A percentile compares a stretch with the other conserved stretches of the same genome.
phyloP scores from a whole-genome alignment of 2,888 invertebrate genomes.

The Cheilosia impressa region DNA sequence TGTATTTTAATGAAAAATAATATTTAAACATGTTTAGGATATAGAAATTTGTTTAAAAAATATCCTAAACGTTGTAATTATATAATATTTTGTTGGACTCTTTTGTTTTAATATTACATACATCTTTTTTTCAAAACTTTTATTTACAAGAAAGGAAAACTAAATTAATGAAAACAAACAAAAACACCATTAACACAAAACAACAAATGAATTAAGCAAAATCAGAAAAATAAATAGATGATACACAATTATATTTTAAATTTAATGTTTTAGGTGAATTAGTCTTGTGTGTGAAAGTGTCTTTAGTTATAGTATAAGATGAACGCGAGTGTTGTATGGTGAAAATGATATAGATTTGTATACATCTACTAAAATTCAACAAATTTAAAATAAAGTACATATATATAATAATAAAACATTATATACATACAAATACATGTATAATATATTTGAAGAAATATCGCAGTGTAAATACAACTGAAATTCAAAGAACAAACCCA shows the following conservation, averaged over 20 bases:
- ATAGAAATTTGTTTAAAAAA: conserved; percentile 79
- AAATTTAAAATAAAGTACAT: conserved; percentile 15
- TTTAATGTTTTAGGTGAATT: conserved; percentile 69
- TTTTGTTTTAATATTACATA: conserved; percentile 12
- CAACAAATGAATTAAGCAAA: conserved; percentile 19
- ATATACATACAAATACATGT: not conserved
- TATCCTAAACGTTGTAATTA: conserved; percentile 76
- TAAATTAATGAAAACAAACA: conserved; percentile 35
- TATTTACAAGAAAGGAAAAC: conserved; percentile 50
- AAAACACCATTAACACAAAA: conserved; percentile 10
- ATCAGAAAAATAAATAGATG: conserved; percentile 36
- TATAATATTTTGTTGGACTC: conserved; percentile 54
- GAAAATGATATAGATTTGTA: conserved; percentile 67
- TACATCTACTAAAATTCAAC: conserved; percentile 53
- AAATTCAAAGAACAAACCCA: conserved; percentile 35
- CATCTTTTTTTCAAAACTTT: conserved; percentile 26
- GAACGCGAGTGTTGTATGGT: conserved; percentile 37
- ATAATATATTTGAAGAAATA: conserved; percentile 5
- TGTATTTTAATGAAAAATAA: conserved; percentile 49
- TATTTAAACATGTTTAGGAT: conserved; percentile 75
- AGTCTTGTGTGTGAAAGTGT: conserved; percentile 68
- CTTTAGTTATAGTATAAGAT: conserved; percentile 39
- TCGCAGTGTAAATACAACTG: conserved; percentile 27
- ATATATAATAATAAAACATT: not conserved
- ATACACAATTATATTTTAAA: conserved; percentile 64